These are phyloP conservation scores for Grus americana DNA, from an alignment of 2,113 vertebrate genomes.

Conservation along the genomic window DNA sequence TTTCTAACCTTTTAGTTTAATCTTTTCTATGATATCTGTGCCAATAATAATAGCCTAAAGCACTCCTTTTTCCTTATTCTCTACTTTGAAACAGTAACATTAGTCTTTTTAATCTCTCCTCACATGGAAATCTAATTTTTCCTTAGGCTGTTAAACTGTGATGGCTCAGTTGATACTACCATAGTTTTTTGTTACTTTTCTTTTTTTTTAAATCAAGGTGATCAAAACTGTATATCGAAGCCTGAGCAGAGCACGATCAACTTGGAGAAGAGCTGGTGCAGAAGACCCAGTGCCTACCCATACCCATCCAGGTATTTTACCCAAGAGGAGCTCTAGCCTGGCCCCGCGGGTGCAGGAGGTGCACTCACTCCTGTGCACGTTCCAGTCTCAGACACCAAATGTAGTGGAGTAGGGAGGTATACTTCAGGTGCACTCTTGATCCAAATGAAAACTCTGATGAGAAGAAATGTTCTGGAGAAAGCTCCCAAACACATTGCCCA, in stretches of 20 bases:
- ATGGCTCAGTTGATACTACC: neutral
- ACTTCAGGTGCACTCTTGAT: neutral
- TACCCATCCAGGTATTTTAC: neutral
- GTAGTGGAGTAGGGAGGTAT: fast-evolving
- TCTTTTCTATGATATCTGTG: neutral
- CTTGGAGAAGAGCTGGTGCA: neutral
- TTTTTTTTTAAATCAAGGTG: neutral
- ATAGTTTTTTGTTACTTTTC: neutral
- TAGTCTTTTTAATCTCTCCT: neutral
- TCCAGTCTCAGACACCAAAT: no score
- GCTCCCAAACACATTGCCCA: neutral
- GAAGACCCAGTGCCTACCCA: neutral
- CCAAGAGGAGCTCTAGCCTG: neutral
- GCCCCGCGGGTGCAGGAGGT: fast-evolving
- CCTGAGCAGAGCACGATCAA: neutral
- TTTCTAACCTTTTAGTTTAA: neutral
- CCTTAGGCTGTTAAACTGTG: neutral
- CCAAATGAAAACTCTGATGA: neutral
- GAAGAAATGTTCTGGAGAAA: neutral
- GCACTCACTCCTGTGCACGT: fast-evolving
- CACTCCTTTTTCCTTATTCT: neutral
- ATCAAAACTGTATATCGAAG: neutral
- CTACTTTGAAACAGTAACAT: neutral
- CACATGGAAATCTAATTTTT: neutral
- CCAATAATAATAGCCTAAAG: neutral